phyloP scores from a whole-genome alignment of 1,140 invertebrate species.

The Brachionus plicatilis region DNA sequence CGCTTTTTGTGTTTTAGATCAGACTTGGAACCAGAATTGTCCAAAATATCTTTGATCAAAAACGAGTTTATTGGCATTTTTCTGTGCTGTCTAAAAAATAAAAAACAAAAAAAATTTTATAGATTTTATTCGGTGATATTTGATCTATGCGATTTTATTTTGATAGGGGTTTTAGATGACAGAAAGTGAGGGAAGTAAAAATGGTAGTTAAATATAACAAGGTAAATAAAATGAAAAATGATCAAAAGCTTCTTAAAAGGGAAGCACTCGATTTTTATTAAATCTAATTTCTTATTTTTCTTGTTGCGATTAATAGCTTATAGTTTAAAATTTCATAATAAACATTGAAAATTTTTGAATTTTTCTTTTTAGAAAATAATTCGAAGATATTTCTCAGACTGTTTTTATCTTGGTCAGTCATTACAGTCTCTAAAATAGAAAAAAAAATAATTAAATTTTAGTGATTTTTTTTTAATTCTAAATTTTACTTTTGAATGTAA shows the following conservation, averaged over 20 bases:
- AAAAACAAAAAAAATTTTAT: not conserved
- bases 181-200: not conserved
- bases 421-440: no score
- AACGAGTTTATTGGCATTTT: constrained; percentile 38
- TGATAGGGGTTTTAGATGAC: not conserved
- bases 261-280: not conserved
- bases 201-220: not conserved
- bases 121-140: not conserved
- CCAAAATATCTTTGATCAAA: constrained; percentile 35
- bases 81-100: not conserved
- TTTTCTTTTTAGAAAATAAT: not conserved
- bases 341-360: not conserved
- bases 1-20: not conserved
- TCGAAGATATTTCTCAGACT: no score
- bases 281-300: not conserved
- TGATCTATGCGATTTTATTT: not conserved
- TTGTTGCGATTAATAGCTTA: not conserved
- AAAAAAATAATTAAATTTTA: no score
- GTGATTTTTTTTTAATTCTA: no score
- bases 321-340: not conserved
- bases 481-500: no score
- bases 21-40: not conserved
- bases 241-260: not conserved
- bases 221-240: not conserved
- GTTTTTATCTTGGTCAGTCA: no score